Conservation (phyloP, 2,113 vertebrate species). For the Petrocephalus zakoni region DNA sequence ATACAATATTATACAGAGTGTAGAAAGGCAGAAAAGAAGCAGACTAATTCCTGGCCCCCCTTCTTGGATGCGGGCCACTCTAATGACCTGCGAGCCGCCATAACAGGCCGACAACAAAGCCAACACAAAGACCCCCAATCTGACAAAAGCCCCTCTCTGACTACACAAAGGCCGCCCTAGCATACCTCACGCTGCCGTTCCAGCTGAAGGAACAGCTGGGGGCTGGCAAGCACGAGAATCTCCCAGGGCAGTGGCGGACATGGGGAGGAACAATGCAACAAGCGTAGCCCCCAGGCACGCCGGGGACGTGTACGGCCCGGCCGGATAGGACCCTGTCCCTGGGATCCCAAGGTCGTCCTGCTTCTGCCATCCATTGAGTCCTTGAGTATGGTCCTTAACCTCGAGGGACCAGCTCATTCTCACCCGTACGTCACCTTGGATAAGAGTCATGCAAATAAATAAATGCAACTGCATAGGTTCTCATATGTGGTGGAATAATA, state of each 20-base stretch:
- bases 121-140: background rate
- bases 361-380: background rate
- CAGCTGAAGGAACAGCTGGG: slow-evolving; percentile 23
- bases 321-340: background rate
- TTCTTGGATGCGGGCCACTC: slow-evolving; percentile 8
- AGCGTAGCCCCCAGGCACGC: background rate
- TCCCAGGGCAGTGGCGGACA: background rate
- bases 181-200: slow-evolving; percentile 1
- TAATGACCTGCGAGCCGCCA: slow-evolving; percentile 16
- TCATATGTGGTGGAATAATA: background rate
- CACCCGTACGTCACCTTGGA: background rate
- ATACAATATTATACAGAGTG: background rate
- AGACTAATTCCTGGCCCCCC: slow-evolving; percentile 10
- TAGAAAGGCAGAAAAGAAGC: background rate
- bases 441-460: background rate
- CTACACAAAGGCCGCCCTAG: background rate
- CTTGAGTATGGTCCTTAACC: background rate
- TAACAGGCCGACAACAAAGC: background rate
- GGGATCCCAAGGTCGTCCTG: background rate
- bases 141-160: slow-evolving; percentile 16
- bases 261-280: background rate
- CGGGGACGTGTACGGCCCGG: background rate
- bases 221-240: background rate
- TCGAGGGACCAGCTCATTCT: background rate
- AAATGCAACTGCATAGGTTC: background rate